phyloP scores from a whole-genome alignment of 2,113 vertebrate genomes.

The Ictalurus punctatus region DNA sequence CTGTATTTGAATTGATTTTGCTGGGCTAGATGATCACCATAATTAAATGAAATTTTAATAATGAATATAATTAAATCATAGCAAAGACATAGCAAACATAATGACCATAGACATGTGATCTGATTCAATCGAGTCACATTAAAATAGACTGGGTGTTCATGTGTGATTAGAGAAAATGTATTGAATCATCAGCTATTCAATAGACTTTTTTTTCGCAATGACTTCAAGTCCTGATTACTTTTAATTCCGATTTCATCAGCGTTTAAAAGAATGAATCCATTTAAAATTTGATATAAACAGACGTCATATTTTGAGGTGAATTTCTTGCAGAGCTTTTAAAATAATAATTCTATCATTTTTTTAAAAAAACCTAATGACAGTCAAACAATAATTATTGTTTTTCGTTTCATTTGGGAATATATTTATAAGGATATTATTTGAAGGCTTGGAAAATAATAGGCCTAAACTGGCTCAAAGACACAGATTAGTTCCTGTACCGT shows the following conservation, averaged over 20 bases:
- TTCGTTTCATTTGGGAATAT: background rate
- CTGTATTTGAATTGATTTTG: slow-evolving; percentile 65
- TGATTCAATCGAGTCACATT: background rate
- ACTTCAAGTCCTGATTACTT: background rate
- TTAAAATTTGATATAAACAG: background rate
- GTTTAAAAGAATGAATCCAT: too few relatives aligned
- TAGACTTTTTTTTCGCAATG: background rate
- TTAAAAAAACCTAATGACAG: background rate
- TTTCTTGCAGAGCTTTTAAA: background rate
- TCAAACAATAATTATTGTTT: background rate
- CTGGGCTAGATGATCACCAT: background rate
- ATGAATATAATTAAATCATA: background rate
- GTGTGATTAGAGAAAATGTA: background rate
- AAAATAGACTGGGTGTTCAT: background rate
- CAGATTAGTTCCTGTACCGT: background rate
- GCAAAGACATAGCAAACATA: background rate
- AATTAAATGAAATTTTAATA: background rate
- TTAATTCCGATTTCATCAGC: background rate
- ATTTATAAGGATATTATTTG: background rate
- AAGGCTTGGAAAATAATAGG: too few relatives aligned
- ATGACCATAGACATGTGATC: background rate
- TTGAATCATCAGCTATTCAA: background rate
- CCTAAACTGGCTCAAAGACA: background rate
- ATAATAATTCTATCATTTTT: background rate
- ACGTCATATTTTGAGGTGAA: background rate